Conservation (phyloP, 1,140 invertebrate genomes). For the Pseudachorutes palmiensis region DNA sequence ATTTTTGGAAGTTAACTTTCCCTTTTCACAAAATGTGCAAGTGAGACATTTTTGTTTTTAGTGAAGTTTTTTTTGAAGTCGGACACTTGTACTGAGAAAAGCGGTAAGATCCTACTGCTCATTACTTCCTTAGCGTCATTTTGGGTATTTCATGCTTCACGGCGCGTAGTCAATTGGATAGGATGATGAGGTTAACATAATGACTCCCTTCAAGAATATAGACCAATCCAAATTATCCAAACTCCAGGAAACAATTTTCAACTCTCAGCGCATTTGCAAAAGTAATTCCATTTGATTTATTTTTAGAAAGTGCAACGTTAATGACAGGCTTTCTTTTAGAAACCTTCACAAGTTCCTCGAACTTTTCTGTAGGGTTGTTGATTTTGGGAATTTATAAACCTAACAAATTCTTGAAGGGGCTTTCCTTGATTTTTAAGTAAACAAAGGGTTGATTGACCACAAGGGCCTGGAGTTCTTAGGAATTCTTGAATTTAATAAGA, state of each 20-base stretch:
- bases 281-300: no score
- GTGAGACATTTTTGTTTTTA: no score
- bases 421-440: neutral
- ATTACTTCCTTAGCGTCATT: neutral
- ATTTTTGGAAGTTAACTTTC: neutral
- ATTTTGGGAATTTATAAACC: neutral
- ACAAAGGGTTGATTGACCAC: neutral
- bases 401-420: neutral
- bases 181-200: conserved; percentile 39
- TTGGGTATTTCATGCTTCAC: conserved; percentile 21
- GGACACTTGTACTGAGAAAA: no score
- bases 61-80: no score
- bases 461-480: no score
- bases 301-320: no score
- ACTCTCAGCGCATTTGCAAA: no score
- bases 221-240: conserved; percentile 23
- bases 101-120: no score
- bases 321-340: no score
- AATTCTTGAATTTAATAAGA: no score
- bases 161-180: conserved; percentile 13
- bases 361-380: neutral
- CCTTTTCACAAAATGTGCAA: neutral
- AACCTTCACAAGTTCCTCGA: no score
- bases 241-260: no score
- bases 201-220: conserved; percentile 37